phyloP scores from a whole-genome alignment of 2,888 invertebrate genomes.

The Alsophila aescularia region DNA sequence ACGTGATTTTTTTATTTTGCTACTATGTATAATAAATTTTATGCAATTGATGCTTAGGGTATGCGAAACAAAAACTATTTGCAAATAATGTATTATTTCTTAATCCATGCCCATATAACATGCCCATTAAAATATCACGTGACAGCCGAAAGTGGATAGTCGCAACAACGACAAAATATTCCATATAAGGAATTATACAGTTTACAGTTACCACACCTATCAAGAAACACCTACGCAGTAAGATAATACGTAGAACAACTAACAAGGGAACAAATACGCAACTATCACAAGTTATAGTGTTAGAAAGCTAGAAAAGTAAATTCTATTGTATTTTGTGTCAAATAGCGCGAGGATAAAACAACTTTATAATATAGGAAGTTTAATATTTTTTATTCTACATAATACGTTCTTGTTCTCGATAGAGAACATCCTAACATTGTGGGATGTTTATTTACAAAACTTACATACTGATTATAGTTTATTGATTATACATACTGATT shows the following conservation, averaged over 20 bases:
- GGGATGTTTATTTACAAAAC: too few relatives aligned
- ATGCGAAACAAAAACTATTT: background rate
- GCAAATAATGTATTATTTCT: background rate
- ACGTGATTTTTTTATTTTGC: background rate
- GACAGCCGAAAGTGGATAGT: slow-evolving; percentile 12
- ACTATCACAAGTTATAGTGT: slow-evolving; percentile 20
- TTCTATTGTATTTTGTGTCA: background rate
- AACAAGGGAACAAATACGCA: slow-evolving; percentile 19
- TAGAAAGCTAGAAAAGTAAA: slow-evolving; percentile 15
- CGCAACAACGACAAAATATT: slow-evolving; percentile 10
- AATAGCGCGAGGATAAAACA: background rate
- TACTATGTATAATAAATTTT: background rate
- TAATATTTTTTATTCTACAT: too few relatives aligned
- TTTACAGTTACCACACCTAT: slow-evolving; percentile 25
- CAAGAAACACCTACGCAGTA: slow-evolving; percentile 24
- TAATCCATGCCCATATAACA: background rate
- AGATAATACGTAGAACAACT: slow-evolving; percentile 19
- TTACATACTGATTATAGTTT: too few relatives aligned
- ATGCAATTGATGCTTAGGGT: too few relatives aligned
- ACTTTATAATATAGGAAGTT: too few relatives aligned
- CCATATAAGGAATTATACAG: slow-evolving; percentile 15
- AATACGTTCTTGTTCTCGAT: too few relatives aligned
- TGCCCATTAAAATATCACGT: slow-evolving; percentile 9
- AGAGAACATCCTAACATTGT: too few relatives aligned
- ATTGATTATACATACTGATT: too few relatives aligned